Evolutionary conservation across 2,797 vertebrate genomes (phyloP).

Genomic region (Thamnophis elegans): DNA sequence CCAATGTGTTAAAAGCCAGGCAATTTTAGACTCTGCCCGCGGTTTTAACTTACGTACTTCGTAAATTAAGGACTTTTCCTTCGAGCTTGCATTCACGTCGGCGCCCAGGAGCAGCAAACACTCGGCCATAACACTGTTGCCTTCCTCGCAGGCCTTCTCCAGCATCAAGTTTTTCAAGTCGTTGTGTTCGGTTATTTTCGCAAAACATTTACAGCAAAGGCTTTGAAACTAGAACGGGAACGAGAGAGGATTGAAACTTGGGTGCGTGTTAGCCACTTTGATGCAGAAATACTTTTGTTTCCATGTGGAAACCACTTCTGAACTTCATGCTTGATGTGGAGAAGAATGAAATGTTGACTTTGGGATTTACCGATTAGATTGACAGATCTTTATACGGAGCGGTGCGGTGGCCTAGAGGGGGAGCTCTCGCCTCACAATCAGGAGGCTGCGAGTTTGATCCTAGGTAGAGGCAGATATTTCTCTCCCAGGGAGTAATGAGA

Average conservation of each 20-base stretch:
- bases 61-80: slow-evolving; percentile 85
- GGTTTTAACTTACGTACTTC: slow-evolving; percentile 74
- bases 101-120: slow-evolving; percentile 89
- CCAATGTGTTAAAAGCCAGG: too few species aligned
- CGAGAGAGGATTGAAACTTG: slow-evolving; percentile 34
- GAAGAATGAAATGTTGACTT: too few species aligned
- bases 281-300: too few species aligned
- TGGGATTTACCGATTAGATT: too few species aligned
- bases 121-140: slow-evolving; percentile 82
- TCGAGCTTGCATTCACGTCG: slow-evolving; percentile 85
- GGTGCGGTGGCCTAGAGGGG: too few species aligned
- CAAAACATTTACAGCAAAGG: slow-evolving; percentile 85
- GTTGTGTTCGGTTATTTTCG: slow-evolving; percentile 79
- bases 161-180: slow-evolving; percentile 84
- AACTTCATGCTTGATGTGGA: too few species aligned
- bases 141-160: slow-evolving; percentile 84
- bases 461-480: too few species aligned
- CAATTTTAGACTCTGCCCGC: not conserved
- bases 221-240: slow-evolving; percentile 77
- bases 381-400: too few species aligned
- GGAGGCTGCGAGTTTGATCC: too few species aligned
- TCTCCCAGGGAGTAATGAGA: too few species aligned
- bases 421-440: too few species aligned
- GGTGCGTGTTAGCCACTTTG: not conserved
- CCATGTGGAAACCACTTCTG: too few species aligned